phyloP scores from a whole-genome alignment of 2,113 vertebrate species.

The Xenopus laevis region DNA sequence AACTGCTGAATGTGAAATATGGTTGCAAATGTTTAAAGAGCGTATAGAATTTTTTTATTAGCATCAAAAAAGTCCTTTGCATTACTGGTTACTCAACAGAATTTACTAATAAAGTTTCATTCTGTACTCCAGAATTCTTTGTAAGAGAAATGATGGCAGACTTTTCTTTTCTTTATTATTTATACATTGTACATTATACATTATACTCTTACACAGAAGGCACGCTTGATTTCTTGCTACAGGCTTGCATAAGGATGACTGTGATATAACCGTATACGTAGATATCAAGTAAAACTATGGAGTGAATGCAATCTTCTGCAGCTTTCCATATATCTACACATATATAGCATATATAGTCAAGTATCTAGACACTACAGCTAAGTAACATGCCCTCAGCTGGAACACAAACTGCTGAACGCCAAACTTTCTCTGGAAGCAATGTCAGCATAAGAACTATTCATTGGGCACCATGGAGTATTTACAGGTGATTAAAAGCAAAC shows the following conservation, averaged over 20 bases:
- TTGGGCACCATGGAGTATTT: too few species aligned
- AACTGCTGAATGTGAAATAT: background rate
- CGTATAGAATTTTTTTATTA: background rate
- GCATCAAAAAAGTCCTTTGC: background rate
- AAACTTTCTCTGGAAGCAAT: too few species aligned
- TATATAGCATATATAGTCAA: too few species aligned
- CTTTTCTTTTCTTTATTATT: conserved; percentile 7
- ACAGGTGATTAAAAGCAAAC: too few species aligned
- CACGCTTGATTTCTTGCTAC: conserved; percentile 11
- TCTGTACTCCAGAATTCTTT: too few species aligned
- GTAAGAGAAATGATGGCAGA: background rate
- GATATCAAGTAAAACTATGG: background rate
- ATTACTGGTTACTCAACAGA: background rate
- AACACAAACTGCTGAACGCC: too few species aligned
- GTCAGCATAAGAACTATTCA: too few species aligned
- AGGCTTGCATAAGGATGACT: background rate
- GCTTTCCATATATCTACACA: too few species aligned
- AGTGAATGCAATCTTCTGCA: too few species aligned
- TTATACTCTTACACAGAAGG: background rate
- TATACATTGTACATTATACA: conserved; percentile 7
- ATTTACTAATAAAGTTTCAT: conserved; percentile 1
- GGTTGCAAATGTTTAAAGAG: background rate
- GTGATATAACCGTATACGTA: background rate
- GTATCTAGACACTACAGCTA: too few species aligned
- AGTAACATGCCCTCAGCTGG: too few species aligned